Conservation (phyloP, 2,113 vertebrate species). For the Phaetusa simplex region DNA sequence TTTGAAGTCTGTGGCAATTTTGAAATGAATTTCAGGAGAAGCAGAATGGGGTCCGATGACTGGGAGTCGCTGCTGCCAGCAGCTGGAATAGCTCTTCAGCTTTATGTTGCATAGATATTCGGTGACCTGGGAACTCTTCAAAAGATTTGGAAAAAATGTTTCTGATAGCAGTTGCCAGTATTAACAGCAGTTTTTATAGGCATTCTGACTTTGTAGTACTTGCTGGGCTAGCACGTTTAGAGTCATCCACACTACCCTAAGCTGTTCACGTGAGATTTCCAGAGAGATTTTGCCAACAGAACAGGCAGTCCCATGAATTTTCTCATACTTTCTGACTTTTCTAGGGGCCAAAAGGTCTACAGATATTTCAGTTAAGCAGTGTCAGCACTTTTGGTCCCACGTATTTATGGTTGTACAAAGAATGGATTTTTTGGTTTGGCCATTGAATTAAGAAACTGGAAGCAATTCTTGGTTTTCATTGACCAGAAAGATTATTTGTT, state of each 20-base stretch:
- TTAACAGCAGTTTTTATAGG: not conserved
- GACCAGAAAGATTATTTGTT: not conserved
- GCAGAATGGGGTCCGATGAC: not conserved
- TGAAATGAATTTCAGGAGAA: not conserved
- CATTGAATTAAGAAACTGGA: not conserved
- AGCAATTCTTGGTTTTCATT: not conserved
- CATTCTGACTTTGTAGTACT: not conserved
- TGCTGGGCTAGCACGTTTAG: not conserved
- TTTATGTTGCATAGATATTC: not conserved
- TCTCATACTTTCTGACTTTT: not conserved
- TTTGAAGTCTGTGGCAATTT: not conserved
- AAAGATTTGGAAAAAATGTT: not conserved
- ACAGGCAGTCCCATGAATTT: not conserved
- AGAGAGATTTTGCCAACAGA: not conserved
- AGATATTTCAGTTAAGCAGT: not conserved
- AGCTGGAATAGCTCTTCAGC: not conserved
- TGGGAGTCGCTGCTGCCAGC: not conserved
- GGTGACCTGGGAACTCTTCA: not conserved
- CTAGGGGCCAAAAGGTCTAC: not conserved
- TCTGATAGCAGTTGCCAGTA: not conserved
- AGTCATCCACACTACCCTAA: not conserved
- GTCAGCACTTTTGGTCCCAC: not conserved
- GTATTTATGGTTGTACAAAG: not conserved
- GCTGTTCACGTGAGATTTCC: not conserved
- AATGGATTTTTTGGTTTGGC: not conserved